Evolutionary conservation across 2,797 vertebrate genomes (phyloP), one percentile per base, ranked within the genome.

Genomic region (Nannoperca obscura): DNA sequence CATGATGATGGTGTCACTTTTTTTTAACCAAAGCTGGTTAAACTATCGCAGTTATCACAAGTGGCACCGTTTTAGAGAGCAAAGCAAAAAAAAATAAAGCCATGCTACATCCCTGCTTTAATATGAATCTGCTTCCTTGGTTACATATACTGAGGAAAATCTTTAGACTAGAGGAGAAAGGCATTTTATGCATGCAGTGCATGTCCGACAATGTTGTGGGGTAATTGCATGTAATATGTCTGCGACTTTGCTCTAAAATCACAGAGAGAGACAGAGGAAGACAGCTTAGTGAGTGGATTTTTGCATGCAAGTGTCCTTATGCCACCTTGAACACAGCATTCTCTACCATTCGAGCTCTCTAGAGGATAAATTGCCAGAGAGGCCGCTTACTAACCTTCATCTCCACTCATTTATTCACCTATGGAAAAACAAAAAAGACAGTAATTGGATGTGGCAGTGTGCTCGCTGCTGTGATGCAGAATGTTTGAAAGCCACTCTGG

Each of bases 221-320:
- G 81, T 91, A 89, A 92, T 86, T 86, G 80, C 82, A 87, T 89
- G 82, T 86, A 80, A 76, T 88, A 80, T 81, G 83, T 86, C 80
- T 82, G 62, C 14, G 50, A 78, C 86, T 82, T 65, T 71, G 55
- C 72, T 71, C 67, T 86, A 79, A 69, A 65, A 85, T 85, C 60
- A 62, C 64, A 83, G 36, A 70, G 46, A 38, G 32, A 46, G 57
- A 53, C 63, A 32, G 58, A 82, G 62, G 73, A 66, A 76, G 64
- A 78, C 58, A 68, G 70, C 59, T 74, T 50, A 65, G 38, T 40
- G 59, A 78, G 58, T 44, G 50, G 46, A 44, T 67, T 74, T 38
- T 59, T 85, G 50, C 40, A 49, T 82, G 44, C 47, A 2, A 40
- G 3, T 79, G 85, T 80, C 79, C 78, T 87, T 66, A 65, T n/a